Conservation (phyloP, 2,113 vertebrate species). For the Gopherus evgoodei region DNA sequence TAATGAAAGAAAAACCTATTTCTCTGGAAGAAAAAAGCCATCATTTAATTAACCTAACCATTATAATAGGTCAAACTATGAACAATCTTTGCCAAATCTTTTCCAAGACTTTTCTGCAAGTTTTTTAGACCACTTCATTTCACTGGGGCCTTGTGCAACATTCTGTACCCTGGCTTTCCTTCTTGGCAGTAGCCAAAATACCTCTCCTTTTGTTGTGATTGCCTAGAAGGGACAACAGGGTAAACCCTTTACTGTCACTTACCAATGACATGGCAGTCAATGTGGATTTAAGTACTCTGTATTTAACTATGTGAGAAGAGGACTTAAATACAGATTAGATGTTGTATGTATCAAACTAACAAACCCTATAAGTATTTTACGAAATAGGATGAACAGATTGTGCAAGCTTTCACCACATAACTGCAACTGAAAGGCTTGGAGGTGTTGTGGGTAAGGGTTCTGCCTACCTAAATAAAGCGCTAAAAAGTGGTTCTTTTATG, state of each 20-base stretch:
- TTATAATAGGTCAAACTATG: neutral
- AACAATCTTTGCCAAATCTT: neutral
- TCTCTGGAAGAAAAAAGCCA: neutral
- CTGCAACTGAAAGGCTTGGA: neutral
- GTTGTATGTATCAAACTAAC: neutral
- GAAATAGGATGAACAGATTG: neutral
- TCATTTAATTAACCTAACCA: neutral
- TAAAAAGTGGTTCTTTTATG: neutral
- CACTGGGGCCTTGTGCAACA: neutral
- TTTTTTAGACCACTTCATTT: neutral
- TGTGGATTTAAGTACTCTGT: neutral
- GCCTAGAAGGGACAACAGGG: neutral
- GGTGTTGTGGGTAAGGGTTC: neutral
- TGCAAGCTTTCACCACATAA: neutral
- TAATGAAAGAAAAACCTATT: neutral
- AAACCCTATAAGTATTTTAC: neutral
- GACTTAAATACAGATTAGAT: neutral
- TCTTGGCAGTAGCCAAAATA: neutral
- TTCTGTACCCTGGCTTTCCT: neutral
- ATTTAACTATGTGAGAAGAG: neutral
- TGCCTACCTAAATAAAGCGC: neutral
- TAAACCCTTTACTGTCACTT: neutral
- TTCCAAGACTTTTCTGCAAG: neutral
- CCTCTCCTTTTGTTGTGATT: neutral
- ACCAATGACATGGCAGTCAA: neutral